Evolutionary conservation across 2,797 vertebrate genomes (phyloP), one percentile per base, ranked within the genome.

Genomic region (Halcyon smyrnensis): DNA sequence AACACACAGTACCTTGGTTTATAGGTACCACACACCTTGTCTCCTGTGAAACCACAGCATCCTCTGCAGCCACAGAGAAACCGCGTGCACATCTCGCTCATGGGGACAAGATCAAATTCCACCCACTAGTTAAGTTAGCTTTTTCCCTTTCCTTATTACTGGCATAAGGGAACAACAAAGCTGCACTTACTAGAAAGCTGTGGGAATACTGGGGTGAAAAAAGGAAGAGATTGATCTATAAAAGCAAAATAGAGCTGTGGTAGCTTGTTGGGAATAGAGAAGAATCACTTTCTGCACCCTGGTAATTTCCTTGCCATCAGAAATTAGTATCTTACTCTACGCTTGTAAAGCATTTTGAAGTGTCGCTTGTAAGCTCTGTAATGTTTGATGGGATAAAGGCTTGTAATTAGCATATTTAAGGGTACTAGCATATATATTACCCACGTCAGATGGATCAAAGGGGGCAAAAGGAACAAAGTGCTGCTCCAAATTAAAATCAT

Each of bases 331-430:
- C 54, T 78, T 41, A 43, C 41, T 86, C 34, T 67, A 11, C 15
- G 14, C 24, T 63, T 50, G 15, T 4, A 63, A 67, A 17, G 51
- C 20, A 84, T 83, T 95, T 70, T 90, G 60, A 95, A 94, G 53
- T 11, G 21, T 45, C 32, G 67, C 39, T 85, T 39, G 39, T 4
- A 90, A 8, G 39, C 25, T 76, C 62, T 64, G 84, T 68, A 64
- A 71, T 27, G 37, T 65, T 70, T 78, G 30, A 83, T 28, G 0
- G 0, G 12, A 67, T 27, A 87, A 95, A 84, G 37, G 50, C 41
- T 25, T 53, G 63, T 60, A 91, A 93, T 95, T 70, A 94, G 45
- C 68, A 83, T 71, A 41, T 62, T 85, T 75, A 77, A 71, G 34
- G n/a, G 68, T 80, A 91, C 48, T 21, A 71, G 60, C 20, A 53